Evolutionary conservation across 2,797 vertebrate genomes (phyloP).

Genomic region (Erethizon dorsatum): DNA sequence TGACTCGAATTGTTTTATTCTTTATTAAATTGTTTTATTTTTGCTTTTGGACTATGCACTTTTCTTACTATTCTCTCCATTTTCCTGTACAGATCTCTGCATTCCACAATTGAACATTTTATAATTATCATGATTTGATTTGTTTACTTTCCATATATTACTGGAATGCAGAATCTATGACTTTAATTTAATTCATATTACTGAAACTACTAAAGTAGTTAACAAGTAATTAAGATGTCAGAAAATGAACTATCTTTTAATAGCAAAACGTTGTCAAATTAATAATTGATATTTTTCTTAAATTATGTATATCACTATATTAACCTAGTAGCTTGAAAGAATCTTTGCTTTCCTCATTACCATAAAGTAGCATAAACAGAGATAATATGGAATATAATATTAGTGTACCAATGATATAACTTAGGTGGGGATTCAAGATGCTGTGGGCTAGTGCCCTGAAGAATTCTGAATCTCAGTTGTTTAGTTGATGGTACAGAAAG

Average conservation of each 20-base stretch:
- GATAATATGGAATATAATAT: neutral
- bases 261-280: neutral
- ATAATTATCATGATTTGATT: neutral
- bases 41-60: neutral
- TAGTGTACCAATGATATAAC: neutral
- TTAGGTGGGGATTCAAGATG: neutral
- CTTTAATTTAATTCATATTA: constrained; percentile 51
- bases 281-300: constrained; percentile 29
- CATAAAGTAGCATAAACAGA: neutral
- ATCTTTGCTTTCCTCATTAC: constrained; percentile 11
- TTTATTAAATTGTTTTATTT: neutral
- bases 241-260: constrained; percentile 24
- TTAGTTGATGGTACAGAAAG: neutral
- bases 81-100: neutral
- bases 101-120: neutral
- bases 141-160: neutral
- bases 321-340: constrained; percentile 16
- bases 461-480: neutral
- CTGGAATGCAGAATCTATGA: constrained; percentile 34
- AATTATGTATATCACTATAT: constrained; percentile 23
- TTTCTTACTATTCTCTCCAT: neutral
- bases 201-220: neutral
- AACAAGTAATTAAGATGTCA: constrained; percentile 54
- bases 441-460: neutral
- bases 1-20: neutral